Base-by-base conservation (phyloP, 2,888 invertebrate genomes). In the Parochlus steinenii region DNA sequence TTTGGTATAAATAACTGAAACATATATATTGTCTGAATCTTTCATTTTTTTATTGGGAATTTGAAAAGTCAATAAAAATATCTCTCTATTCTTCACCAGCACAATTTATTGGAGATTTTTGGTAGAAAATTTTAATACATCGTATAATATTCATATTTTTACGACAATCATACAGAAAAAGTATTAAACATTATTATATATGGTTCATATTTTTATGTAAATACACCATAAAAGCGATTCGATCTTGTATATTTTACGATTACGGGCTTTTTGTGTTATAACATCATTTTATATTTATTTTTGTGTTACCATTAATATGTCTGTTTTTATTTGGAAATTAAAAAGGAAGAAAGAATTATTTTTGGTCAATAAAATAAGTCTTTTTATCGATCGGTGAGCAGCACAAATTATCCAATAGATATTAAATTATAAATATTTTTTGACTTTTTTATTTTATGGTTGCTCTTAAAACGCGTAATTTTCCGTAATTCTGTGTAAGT, bases 191-290 rank as follows among this genome's bases (percentile, higher is more conserved):
- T 22, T 8, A 8, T 8, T 22, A 22, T 7, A 22, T 7, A 22
- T 8, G 10, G 7, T 7, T 10, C 7, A 22, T 22, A 22, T 22
- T 7, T 22, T 7, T 7, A 22, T 22, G 10, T 7, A 27, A 27
- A 15, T 27, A 8, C 12, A 15, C 10, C 3, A 15, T n/a, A 26
- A 46, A n/a, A n/a, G n/a, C n/a, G n/a, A n/a, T n/a, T n/a, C n/a
- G n/a, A n/a, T n/a, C n/a, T n/a, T n/a, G n/a, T n/a, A n/a, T n/a
- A n/a, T n/a, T n/a, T n/a, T n/a, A n/a, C n/a, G n/a, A n/a, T n/a
- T n/a, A 23, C 10, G 23, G 11, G 11, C 11, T 23, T 3, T 23
- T 23, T 23, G 10, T 23, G 3, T 23, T 23, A n/a, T 23, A n/a
- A 11, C 23, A 5, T n/a, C 11, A 23, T 23, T 23, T 23, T n/a